These are phyloP conservation scores for Tipula unca DNA, from an alignment of 2,888 invertebrate genomes.

Conservation along the genomic window DNA sequence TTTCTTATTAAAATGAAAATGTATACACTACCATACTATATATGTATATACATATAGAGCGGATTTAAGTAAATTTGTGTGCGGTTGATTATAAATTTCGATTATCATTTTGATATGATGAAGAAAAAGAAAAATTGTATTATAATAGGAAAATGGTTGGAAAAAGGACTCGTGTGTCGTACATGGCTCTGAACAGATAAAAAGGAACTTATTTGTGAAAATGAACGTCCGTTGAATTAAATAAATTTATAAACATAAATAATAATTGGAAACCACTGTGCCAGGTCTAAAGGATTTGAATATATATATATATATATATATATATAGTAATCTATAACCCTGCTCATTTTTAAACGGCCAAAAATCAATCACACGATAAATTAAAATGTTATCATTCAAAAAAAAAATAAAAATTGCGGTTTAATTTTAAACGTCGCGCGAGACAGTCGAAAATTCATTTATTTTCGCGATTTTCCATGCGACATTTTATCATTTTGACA, in stretches of 20 bases:
- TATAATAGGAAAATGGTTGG: neutral
- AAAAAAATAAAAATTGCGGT: neutral
- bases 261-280: too few relatives aligned
- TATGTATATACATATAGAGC: neutral
- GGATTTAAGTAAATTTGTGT: conserved; percentile 14
- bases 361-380: too few relatives aligned
- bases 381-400: too few relatives aligned
- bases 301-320: too few relatives aligned
- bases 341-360: too few relatives aligned
- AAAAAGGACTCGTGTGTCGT: neutral
- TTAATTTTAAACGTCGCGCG: neutral
- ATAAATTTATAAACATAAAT: too few relatives aligned
- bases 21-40: neutral
- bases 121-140: neutral
- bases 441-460: neutral
- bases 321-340: too few relatives aligned
- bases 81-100: conserved; percentile 14
- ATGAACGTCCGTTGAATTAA: too few relatives aligned
- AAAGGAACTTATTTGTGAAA: too few relatives aligned
- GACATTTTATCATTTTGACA: neutral
- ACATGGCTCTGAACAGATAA: too few relatives aligned
- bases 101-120: neutral
- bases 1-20: conserved; percentile 1
- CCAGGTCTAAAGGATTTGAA: too few relatives aligned
- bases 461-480: neutral